phyloP scores from a whole-genome alignment of 2,113 vertebrate species.

The Phainopepla nitens region DNA sequence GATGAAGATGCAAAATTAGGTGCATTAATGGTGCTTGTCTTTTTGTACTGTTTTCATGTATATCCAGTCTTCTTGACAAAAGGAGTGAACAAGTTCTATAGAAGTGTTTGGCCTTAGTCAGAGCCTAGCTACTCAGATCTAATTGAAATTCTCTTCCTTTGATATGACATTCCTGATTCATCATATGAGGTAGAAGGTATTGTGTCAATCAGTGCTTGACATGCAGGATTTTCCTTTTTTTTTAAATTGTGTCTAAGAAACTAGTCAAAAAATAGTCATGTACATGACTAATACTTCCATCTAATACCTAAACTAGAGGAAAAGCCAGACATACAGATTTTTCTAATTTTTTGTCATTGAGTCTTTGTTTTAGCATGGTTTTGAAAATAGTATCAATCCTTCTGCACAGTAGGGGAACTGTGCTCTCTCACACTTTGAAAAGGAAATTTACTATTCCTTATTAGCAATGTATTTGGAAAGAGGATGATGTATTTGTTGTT shows the following conservation, averaged over 20 bases:
- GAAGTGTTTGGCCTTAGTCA: neutral
- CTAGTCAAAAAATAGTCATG: neutral
- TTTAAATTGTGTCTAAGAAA: neutral
- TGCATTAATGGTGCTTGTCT: neutral
- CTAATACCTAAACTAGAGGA: neutral
- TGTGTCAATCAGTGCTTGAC: neutral
- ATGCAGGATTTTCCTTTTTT: neutral
- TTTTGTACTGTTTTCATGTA: neutral
- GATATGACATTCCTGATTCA: neutral
- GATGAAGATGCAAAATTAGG: neutral
- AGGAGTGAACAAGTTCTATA: neutral
- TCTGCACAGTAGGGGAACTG: neutral
- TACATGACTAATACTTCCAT: neutral
- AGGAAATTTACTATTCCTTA: neutral
- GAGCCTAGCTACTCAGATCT: neutral
- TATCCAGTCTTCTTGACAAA: neutral
- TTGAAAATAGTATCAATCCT: neutral
- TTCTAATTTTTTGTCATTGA: neutral
- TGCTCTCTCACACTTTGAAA: neutral
- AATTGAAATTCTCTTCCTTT: neutral
- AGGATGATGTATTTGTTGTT: neutral
- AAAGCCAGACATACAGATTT: neutral
- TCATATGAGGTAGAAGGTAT: neutral
- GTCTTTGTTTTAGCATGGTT: neutral
- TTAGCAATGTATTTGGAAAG: neutral